Conservation (phyloP, 2,888 invertebrate genomes). For the Drosophila hawaiiensis region DNA sequence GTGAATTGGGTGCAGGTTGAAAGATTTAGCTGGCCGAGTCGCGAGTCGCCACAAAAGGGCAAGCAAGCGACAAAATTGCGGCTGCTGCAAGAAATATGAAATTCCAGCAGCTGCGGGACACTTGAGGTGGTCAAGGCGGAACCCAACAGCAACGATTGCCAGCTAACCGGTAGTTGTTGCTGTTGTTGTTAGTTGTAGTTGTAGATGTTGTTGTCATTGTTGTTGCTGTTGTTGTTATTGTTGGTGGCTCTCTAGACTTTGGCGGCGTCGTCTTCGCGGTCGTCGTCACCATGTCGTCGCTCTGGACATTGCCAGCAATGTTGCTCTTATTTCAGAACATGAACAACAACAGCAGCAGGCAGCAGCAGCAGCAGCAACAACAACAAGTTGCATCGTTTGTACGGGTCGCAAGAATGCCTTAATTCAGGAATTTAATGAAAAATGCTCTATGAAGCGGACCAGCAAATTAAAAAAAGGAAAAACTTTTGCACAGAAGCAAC, state of each 20-base stretch:
- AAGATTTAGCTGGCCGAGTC: constrained; percentile 26
- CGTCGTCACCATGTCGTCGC: constrained; percentile 72
- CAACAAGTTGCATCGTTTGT: constrained; percentile 62
- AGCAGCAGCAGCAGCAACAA: constrained; percentile 38
- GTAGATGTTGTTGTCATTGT: constrained; percentile 40
- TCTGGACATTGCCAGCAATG: constrained; percentile 72
- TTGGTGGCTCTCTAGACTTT: constrained; percentile 62
- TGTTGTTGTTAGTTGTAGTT: constrained; percentile 53
- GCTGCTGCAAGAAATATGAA: constrained; percentile 60
- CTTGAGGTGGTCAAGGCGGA: constrained; percentile 59
- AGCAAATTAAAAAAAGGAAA: constrained; percentile 70
- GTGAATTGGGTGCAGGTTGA: constrained; percentile 52
- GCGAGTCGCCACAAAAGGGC: constrained; percentile 61
- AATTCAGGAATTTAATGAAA: constrained; percentile 82
- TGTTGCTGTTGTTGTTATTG: constrained; percentile 6
- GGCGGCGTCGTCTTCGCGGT: constrained; percentile 51
- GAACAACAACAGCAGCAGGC: constrained; percentile 36
- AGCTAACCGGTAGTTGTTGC: constrained; percentile 68
- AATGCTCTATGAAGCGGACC: constrained; percentile 76
- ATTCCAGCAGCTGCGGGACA: constrained; percentile 65
- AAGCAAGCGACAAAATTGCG: constrained; percentile 28
- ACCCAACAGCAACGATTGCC: constrained; percentile 35
- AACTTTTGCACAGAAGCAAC: constrained; percentile 67
- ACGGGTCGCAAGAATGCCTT: constrained; percentile 71
- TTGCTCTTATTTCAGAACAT: constrained; percentile 78